Conservation (phyloP, 2,113 vertebrate genomes). For the Sebastes schlegelii region DNA sequence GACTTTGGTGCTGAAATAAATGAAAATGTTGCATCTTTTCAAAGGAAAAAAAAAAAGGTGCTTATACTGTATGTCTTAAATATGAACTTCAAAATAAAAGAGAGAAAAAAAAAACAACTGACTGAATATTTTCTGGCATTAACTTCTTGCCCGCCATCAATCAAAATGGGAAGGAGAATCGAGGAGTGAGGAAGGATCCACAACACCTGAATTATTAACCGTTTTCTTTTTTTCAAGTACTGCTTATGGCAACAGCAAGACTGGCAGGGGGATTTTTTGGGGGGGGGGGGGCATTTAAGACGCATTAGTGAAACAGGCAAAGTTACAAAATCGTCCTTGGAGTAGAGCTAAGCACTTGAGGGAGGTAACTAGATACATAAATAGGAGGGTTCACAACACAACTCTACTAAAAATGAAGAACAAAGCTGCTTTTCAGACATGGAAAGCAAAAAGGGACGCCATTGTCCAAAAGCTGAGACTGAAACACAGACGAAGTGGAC, state of each 20-base stretch:
- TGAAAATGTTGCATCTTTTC: conserved; percentile 52
- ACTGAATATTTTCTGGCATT: conserved; percentile 49
- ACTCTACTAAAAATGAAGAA: conserved; percentile 38
- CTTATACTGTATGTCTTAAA: conserved; percentile 47
- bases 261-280: neutral
- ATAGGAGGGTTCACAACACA: conserved; percentile 49
- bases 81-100: conserved; percentile 16
- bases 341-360: conserved; percentile 67
- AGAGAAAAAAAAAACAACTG: conserved; percentile 10
- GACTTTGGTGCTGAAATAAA: conserved; percentile 75
- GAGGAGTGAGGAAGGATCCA: conserved; percentile 33
- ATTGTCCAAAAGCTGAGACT: conserved; percentile 9
- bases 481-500: conserved; percentile 5
- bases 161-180: conserved; percentile 42
- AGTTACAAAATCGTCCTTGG: conserved; percentile 60
- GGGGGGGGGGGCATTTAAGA: conserved; percentile 53
- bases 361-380: conserved; percentile 61
- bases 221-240: conserved; percentile 26
- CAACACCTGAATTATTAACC: conserved; percentile 43
- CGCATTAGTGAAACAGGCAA: conserved; percentile 64
- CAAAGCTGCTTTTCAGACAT: conserved; percentile 59
- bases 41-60: conserved; percentile 58
- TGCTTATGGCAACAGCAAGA: conserved; percentile 45
- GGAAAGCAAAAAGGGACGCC: conserved; percentile 7
- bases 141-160: conserved; percentile 22